These are phyloP conservation scores for Progne subis DNA, from an alignment of 2,113 vertebrate species.

Conservation along the genomic window DNA sequence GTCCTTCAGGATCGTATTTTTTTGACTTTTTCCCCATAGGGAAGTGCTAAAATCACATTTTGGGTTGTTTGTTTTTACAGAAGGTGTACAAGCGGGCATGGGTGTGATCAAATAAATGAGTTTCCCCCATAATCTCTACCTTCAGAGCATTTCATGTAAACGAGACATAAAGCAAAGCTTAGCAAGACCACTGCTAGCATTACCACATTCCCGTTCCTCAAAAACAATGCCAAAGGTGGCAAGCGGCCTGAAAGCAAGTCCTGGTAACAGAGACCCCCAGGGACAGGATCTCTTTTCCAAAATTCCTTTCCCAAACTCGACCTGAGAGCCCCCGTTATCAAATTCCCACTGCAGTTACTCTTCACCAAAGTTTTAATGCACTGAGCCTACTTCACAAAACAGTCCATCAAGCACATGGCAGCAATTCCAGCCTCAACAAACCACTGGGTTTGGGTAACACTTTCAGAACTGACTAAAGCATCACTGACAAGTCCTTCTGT, in stretches of 20 bases:
- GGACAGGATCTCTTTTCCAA: not conserved
- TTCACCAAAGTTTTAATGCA: not conserved
- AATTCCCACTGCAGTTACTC: not conserved
- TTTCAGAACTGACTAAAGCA: not conserved
- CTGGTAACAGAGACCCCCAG: not conserved
- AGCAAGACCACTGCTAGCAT: rapidly evolving
- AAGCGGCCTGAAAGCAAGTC: not conserved
- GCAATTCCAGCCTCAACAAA: not conserved
- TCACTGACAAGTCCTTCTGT: not conserved
- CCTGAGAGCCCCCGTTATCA: not conserved
- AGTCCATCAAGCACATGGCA: not conserved
- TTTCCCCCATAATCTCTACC: not conserved
- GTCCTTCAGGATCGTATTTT: not conserved
- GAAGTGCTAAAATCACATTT: not conserved
- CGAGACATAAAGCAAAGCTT: not conserved
- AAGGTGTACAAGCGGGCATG: not conserved
- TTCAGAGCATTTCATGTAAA: not conserved
- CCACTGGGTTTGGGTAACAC: not conserved
- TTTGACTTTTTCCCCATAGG: not conserved
- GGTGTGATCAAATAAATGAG: not conserved
- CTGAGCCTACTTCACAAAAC: not conserved
- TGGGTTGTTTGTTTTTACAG: not conserved
- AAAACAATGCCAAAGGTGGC: not conserved
- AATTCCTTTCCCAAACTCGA: not conserved
- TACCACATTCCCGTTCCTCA: not conserved